These are phyloP conservation scores for Ophioninae sp. DNA, from an alignment of 2,888 invertebrate genomes.

Conservation along the genomic window DNA sequence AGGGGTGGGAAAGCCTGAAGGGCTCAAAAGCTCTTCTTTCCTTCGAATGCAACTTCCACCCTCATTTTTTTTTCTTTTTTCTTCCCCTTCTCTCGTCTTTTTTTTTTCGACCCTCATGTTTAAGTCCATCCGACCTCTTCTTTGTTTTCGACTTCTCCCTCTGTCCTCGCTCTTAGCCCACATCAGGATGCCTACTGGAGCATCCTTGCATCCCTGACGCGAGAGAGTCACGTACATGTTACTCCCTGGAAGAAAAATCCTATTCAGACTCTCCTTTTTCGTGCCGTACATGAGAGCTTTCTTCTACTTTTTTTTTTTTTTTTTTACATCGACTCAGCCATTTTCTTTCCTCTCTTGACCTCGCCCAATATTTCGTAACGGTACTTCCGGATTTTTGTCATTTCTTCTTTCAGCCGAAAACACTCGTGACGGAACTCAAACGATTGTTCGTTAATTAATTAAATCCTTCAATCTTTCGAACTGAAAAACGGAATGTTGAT, in stretches of 20 bases:
- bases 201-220: slow-evolving; percentile 40
- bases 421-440: neutral
- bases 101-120: slow-evolving; percentile 47
- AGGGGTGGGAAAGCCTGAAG: slow-evolving; percentile 27
- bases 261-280: slow-evolving; percentile 37
- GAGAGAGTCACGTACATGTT: slow-evolving; percentile 54
- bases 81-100: slow-evolving; percentile 23
- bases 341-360: neutral
- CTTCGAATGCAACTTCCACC: slow-evolving; percentile 41
- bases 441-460: neutral
- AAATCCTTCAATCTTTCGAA: no score
- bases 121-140: slow-evolving; percentile 54
- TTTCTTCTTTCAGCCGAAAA: no score
- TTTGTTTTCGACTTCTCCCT: slow-evolving; percentile 34
- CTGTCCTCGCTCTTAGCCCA: slow-evolving; percentile 48
- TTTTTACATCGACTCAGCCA: slow-evolving; percentile 2
- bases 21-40: slow-evolving; percentile 36
- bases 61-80: slow-evolving; percentile 38
- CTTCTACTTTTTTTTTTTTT: slow-evolving; percentile 11
- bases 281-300: slow-evolving; percentile 1
- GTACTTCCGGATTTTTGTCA: neutral
- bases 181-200: slow-evolving; percentile 31
- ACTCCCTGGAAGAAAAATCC: slow-evolving; percentile 57
- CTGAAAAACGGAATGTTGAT: no score
- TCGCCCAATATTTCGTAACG: slow-evolving; percentile 10